Evolutionary conservation across 2,888 invertebrate genomes (phyloP).

Genomic region (Romanomermis culicivorax): DNA sequence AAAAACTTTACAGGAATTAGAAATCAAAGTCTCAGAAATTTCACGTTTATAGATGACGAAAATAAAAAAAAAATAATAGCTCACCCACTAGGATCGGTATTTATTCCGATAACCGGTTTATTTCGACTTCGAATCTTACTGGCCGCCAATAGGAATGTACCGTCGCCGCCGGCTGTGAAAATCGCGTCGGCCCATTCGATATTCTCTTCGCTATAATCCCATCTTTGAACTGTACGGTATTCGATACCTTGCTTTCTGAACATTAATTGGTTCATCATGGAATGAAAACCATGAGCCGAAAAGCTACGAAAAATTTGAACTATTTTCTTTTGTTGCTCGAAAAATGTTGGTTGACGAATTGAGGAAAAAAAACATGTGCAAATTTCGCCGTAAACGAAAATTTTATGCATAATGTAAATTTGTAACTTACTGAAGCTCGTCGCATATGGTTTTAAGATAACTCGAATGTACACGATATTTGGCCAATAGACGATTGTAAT

Average conservation of each 20-base stretch:
- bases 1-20: too few species aligned
- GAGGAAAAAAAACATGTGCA: too few species aligned
- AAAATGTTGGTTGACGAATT: too few species aligned
- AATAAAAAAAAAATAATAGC: too few species aligned
- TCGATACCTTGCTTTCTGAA: slow-evolving; percentile 43
- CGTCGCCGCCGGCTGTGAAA: slow-evolving; percentile 61
- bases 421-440: slow-evolving; percentile 27
- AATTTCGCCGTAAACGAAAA: too few species aligned
- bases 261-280: neutral
- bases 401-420: too few species aligned
- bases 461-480: slow-evolving; percentile 57
- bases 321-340: too few species aligned
- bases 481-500: slow-evolving; percentile 54
- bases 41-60: too few species aligned
- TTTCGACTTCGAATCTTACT: slow-evolving; percentile 50
- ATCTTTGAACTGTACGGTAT: slow-evolving; percentile 37
- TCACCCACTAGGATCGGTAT: slow-evolving; percentile 60
- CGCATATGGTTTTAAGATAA: slow-evolving; percentile 27
- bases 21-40: too few species aligned
- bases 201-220: slow-evolving; percentile 42
- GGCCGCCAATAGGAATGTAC: slow-evolving; percentile 81
- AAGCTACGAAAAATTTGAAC: neutral
- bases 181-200: slow-evolving; percentile 67
- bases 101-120: slow-evolving; percentile 87
- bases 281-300: neutral